These are phyloP conservation scores for Athene noctua DNA, from an alignment of 2,113 vertebrate genomes.

Conservation along the genomic window DNA sequence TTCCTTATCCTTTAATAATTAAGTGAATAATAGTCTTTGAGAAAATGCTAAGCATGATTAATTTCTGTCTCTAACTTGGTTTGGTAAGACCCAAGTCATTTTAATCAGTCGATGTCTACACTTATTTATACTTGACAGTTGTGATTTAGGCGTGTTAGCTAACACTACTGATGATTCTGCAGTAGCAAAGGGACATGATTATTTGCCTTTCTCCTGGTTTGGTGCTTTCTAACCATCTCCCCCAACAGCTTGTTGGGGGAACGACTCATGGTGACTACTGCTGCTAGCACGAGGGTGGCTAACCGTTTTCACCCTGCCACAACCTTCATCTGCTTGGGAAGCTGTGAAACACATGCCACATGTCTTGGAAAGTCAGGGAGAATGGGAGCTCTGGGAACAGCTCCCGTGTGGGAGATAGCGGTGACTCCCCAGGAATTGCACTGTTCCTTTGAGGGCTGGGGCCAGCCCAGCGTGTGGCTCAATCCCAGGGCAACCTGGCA, in stretches of 20 bases:
- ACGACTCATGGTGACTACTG: neutral
- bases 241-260: neutral
- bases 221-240: neutral
- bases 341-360: neutral
- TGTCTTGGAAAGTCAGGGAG: slow-evolving; percentile 22
- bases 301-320: neutral
- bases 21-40: neutral
- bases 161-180: neutral
- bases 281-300: neutral
- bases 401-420: neutral
- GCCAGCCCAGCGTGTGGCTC: neutral
- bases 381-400: slow-evolving; percentile 10
- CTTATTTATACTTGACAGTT: neutral
- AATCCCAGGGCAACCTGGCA: slow-evolving; percentile 23
- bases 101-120: neutral
- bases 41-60: neutral
- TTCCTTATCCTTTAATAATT: neutral
- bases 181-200: neutral
- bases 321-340: neutral
- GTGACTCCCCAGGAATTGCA: slow-evolving; percentile 36
- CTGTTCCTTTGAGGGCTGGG: neutral
- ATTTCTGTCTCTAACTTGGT: neutral
- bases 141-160: neutral
- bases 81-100: neutral
- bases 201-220: neutral